These are phyloP conservation scores for Xanthorhoe spadicearia DNA, from an alignment of 2,888 invertebrate species.

Conservation along the genomic window DNA sequence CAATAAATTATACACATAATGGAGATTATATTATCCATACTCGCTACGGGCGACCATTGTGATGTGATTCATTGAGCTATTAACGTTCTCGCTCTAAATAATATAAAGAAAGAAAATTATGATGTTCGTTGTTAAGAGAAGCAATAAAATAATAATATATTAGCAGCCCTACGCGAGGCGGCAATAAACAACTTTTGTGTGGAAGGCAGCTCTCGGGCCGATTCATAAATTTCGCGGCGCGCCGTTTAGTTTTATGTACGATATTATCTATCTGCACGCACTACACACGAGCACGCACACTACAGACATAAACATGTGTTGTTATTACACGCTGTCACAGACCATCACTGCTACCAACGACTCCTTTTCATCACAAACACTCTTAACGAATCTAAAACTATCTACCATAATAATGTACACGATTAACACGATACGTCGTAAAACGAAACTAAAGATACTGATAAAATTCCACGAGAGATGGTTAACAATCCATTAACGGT, in stretches of 20 bases:
- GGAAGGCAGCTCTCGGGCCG: slow-evolving; percentile 78
- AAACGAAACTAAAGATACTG: slow-evolving; percentile 44
- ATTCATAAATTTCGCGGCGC: slow-evolving; percentile 82
- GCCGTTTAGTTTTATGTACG: slow-evolving; percentile 80
- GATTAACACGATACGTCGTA: slow-evolving; percentile 30
- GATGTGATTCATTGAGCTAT: slow-evolving; percentile 70
- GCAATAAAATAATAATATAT: slow-evolving; percentile 71
- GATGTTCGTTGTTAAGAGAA: slow-evolving; percentile 62
- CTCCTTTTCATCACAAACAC: slow-evolving; percentile 4
- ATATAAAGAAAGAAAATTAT: slow-evolving; percentile 73
- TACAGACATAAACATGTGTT: slow-evolving; percentile 47
- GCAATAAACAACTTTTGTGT: slow-evolving; percentile 82
- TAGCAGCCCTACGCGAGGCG: slow-evolving; percentile 71
- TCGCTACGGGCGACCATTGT: slow-evolving; percentile 69
- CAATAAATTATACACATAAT: slow-evolving; percentile 69
- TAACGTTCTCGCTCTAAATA: slow-evolving; percentile 70
- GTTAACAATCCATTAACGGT: slow-evolving; percentile 74
- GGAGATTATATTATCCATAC: slow-evolving; percentile 68
- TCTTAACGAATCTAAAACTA: slow-evolving; percentile 22
- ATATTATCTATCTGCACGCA: slow-evolving; percentile 79
- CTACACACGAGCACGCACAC: slow-evolving; percentile 45
- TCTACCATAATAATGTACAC: slow-evolving; percentile 7
- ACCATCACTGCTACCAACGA: slow-evolving; percentile 26
- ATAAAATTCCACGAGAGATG: slow-evolving; percentile 52
- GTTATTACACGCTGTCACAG: slow-evolving; percentile 38